phyloP scores from a whole-genome alignment of 2,113 vertebrate species.

The Laterallus jamaicensis region DNA sequence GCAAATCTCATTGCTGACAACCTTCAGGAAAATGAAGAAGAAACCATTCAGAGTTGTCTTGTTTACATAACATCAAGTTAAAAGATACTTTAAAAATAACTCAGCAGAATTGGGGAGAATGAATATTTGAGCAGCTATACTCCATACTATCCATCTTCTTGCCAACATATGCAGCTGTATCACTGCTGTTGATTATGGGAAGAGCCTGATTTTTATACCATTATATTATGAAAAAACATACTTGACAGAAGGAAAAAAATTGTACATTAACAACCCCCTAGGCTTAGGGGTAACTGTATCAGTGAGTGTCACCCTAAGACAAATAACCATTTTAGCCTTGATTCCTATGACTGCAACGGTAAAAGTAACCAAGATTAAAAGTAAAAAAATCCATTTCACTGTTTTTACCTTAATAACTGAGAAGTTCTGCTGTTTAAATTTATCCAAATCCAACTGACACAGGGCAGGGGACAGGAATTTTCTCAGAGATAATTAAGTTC shows the following conservation, averaged over 20 bases:
- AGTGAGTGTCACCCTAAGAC: not conserved
- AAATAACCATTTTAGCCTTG: not conserved
- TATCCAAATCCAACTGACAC: not conserved
- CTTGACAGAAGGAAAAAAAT: not conserved
- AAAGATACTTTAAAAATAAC: not conserved
- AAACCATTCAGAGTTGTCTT: not conserved
- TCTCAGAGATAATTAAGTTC: constrained; percentile 2
- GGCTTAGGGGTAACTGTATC: not conserved
- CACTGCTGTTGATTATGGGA: not conserved
- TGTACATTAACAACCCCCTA: not conserved
- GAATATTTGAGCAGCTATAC: not conserved
- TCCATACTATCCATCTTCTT: not conserved
- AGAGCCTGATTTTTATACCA: not conserved
- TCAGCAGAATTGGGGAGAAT: not conserved
- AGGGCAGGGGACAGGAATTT: not conserved
- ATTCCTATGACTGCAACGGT: not conserved
- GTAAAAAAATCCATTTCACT: not conserved
- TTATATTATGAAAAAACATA: not conserved
- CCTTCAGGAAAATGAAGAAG: not conserved
- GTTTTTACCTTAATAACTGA: not conserved
- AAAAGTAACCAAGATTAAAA: no score
- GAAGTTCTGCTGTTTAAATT: not conserved
- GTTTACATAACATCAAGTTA: not conserved
- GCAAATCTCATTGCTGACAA: not conserved
- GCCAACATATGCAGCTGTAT: rapidly evolving